Conservation (phyloP, 2,797 vertebrate species). For the Heterohyrax brucei region DNA sequence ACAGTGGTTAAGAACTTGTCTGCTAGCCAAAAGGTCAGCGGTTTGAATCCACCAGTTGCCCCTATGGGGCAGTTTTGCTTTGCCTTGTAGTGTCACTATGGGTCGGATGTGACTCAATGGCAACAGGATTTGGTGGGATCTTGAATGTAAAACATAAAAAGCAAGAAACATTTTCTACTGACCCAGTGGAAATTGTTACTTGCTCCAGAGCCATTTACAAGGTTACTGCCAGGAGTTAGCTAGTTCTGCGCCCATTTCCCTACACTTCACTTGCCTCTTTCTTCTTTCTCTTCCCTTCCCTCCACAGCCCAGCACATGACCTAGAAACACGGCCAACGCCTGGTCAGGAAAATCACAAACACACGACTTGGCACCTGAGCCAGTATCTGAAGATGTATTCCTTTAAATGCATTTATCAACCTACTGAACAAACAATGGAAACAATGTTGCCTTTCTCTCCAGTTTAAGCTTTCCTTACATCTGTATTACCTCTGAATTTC, state of each 20-base stretch:
- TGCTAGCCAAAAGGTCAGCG: too few species aligned
- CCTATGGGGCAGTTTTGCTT: too few species aligned
- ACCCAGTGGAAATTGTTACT: conserved; percentile 25
- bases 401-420: conserved; percentile 73
- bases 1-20: too few species aligned
- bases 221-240: neutral
- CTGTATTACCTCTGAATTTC: conserved; percentile 76
- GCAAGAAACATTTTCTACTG: conserved; percentile 44
- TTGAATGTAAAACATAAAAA: conserved; percentile 43
- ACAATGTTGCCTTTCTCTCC: conserved; percentile 77
- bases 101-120: too few species aligned
- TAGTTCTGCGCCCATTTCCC: conserved; percentile 33
- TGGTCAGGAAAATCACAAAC: conserved; percentile 55
- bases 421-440: conserved; percentile 76
- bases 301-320: conserved; percentile 40
- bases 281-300: conserved; percentile 14
- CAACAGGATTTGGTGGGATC: neutral
- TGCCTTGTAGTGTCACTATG: too few species aligned
- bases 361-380: conserved; percentile 53
- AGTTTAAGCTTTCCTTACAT: conserved; percentile 81
- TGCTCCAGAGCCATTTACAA: conserved; percentile 15
- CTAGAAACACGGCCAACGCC: conserved; percentile 1
- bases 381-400: conserved; percentile 60
- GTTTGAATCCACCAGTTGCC: too few species aligned
- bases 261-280: neutral